A percentile compares a stretch with the other conserved stretches of the same genome.
Evolutionary conservation across 2,113 vertebrate genomes (phyloP).

Genomic region (Okapia johnstoni): DNA sequence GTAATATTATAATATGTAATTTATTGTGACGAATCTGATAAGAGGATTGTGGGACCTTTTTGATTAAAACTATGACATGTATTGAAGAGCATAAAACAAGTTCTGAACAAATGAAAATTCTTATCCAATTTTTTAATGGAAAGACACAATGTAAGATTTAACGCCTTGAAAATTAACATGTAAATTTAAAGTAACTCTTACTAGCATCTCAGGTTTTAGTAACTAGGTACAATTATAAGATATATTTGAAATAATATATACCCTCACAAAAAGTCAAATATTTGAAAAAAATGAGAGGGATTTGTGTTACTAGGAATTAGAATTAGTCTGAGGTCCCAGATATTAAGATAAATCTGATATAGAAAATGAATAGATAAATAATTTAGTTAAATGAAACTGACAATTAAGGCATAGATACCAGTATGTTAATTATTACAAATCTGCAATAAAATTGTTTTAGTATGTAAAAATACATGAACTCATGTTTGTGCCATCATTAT

Average conservation of each 20-base stretch:
- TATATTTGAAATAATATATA: neutral
- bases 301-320: neutral
- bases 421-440: neutral
- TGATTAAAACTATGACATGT: neutral
- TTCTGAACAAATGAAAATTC: neutral
- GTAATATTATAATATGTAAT: neutral
- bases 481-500: neutral
- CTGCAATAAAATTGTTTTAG: neutral
- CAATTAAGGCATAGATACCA: neutral
- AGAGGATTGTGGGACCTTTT: neutral
- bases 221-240: neutral
- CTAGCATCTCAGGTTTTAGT: neutral
- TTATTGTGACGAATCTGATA: neutral
- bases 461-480: neutral
- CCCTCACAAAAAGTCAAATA: neutral
- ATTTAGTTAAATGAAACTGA: neutral
- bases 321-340: neutral
- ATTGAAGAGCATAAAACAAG: neutral
- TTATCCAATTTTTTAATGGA: neutral
- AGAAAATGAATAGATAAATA: neutral
- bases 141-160: neutral
- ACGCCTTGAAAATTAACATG: neutral
- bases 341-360: neutral
- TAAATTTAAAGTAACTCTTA: neutral
- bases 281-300: neutral